These are phyloP conservation scores for Hippopotamyrus pictus DNA, from an alignment of 2,797 vertebrate genomes.

Conservation along the genomic window DNA sequence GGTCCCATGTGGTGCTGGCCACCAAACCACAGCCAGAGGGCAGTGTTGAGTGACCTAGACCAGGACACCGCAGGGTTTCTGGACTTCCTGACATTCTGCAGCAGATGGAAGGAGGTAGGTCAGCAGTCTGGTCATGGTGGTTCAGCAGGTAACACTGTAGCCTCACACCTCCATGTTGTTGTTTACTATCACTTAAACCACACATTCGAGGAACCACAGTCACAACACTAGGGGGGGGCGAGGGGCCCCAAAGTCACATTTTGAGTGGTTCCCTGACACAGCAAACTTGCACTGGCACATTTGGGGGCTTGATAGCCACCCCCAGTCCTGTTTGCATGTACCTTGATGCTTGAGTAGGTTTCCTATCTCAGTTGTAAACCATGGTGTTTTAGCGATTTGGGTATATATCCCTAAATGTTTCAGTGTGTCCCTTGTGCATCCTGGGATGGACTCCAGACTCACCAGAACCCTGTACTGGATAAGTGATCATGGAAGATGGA, in stretches of 20 bases:
- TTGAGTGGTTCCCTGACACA: neutral
- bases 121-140: neutral
- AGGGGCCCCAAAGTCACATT: neutral
- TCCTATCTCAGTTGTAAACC: neutral
- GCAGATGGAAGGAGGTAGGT: neutral
- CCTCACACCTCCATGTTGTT: neutral
- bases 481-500: neutral
- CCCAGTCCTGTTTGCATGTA: neutral
- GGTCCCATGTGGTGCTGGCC: neutral
- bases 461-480: neutral
- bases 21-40: conserved; percentile 5
- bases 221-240: neutral
- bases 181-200: neutral
- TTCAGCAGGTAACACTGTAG: neutral
- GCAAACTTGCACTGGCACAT: neutral
- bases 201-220: neutral
- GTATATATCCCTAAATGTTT: neutral
- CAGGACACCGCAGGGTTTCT: neutral
- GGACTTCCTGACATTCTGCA: neutral
- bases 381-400: neutral
- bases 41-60: neutral
- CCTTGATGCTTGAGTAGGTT: neutral
- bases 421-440: neutral
- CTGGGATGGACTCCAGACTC: neutral
- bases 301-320: neutral